phyloP scores from a whole-genome alignment of 2,113 vertebrate species.

The Etheostoma cragini region DNA sequence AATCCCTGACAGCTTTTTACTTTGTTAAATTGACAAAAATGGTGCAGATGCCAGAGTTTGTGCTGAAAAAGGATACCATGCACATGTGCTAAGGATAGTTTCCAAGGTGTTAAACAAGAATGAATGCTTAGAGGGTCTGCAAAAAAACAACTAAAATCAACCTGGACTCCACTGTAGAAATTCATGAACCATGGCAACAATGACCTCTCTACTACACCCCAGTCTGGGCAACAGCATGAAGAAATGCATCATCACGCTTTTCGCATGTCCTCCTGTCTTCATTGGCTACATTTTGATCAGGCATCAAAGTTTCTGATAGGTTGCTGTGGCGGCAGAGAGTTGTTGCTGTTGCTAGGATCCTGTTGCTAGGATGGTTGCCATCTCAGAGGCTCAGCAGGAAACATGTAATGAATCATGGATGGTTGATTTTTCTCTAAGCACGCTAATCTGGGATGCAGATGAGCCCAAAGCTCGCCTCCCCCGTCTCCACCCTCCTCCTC shows the following conservation, averaged over 20 bases:
- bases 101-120: not conserved
- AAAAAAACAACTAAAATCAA: not conserved
- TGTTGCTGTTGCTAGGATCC: slow-evolving; percentile 92
- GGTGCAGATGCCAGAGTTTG: no score
- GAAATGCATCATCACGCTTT: slow-evolving; percentile 62
- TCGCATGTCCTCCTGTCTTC: slow-evolving; percentile 27
- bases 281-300: slow-evolving; percentile 83
- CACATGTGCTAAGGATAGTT: not conserved
- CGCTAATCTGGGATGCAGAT: slow-evolving; percentile 95
- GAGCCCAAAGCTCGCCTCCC: slow-evolving; percentile 75
- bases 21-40: not conserved
- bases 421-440: slow-evolving; percentile 87
- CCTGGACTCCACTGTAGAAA: not conserved
- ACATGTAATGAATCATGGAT: slow-evolving; percentile 96
- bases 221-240: slow-evolving; percentile 44
- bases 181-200: not conserved
- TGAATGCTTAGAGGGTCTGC: not conserved
- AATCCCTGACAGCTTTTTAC: not conserved
- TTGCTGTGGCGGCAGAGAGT: slow-evolving; percentile 55
- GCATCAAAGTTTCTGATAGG: slow-evolving; percentile 83
- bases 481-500: slow-evolving; percentile 75
- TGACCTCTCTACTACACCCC: not conserved
- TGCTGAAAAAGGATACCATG: not conserved
- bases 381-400: slow-evolving; percentile 88
- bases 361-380: slow-evolving; percentile 90